Evolutionary conservation across 2,113 vertebrate species (phyloP).

Genomic region (Dicerorhinus sumatrensis): DNA sequence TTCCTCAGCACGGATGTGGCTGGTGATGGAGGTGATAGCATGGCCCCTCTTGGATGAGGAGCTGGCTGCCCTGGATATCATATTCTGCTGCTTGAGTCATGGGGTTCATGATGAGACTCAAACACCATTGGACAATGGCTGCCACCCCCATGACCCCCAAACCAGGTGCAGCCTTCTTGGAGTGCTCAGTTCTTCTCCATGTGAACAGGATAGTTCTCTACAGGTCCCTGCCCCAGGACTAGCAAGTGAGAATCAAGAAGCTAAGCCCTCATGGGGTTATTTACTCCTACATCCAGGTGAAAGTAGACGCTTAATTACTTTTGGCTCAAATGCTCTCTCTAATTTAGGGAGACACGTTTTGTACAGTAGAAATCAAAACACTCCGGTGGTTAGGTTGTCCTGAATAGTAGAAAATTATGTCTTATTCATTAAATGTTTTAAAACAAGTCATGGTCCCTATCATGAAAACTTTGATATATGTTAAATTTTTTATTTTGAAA

Average conservation of each 20-base stretch:
- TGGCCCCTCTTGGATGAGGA: rapidly evolving
- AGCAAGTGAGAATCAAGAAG: rapidly evolving
- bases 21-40: rapidly evolving
- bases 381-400: not conserved
- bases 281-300: not conserved
- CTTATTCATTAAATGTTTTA: not conserved
- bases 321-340: not conserved
- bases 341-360: not conserved
- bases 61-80: not conserved
- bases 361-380: not conserved
- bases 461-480: not conserved
- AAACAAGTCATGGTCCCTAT: not conserved
- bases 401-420: not conserved
- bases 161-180: not conserved
- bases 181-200: not conserved
- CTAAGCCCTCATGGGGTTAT: not conserved
- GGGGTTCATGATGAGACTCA: not conserved
- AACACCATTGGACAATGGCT: not conserved
- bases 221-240: no score
- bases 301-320: not conserved
- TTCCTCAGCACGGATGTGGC: rapidly evolving
- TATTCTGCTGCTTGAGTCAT: not conserved
- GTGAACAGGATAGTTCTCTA: not conserved
- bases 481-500: not conserved
- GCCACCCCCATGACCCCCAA: not conserved